A percentile compares a stretch with the other conserved stretches of the same genome.
phyloP scores from a whole-genome alignment of 2,797 vertebrate species.

The Poecilia picta region DNA sequence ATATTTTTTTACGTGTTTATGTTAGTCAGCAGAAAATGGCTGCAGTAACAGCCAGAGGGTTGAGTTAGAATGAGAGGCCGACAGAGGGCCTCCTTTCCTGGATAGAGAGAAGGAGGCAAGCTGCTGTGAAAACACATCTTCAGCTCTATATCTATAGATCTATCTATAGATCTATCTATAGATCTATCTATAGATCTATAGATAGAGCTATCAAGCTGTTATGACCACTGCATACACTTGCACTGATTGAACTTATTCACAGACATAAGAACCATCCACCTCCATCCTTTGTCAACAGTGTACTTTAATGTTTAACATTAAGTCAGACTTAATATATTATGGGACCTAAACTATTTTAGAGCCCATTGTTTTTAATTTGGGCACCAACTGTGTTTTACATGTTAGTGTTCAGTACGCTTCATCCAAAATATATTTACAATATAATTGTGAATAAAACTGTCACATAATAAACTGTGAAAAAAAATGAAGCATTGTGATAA shows the following conservation, averaged over 20 bases:
- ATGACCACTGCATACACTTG: not conserved
- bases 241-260: not conserved
- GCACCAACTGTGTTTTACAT: not conserved
- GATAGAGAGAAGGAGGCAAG: conserved; percentile 14
- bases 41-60: conserved; percentile 62
- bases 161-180: no score
- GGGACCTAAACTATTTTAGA: not conserved
- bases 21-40: conserved; percentile 80
- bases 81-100: conserved; percentile 61
- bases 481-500: no score
- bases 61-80: conserved; percentile 52
- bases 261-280: not conserved
- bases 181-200: not conserved
- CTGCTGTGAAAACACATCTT: conserved; percentile 15
- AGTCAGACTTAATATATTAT: not conserved
- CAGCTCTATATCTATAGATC: not conserved
- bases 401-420: not conserved
- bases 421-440: no score
- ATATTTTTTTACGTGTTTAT: conserved; percentile 33
- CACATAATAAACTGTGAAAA: no score
- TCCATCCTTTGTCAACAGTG: not conserved
- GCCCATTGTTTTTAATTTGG: not conserved
- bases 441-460: no score
- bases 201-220: not conserved
- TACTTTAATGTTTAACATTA: not conserved